These are phyloP conservation scores for Furcula furcula DNA, from an alignment of 2,888 invertebrate genomes.

Conservation along the genomic window DNA sequence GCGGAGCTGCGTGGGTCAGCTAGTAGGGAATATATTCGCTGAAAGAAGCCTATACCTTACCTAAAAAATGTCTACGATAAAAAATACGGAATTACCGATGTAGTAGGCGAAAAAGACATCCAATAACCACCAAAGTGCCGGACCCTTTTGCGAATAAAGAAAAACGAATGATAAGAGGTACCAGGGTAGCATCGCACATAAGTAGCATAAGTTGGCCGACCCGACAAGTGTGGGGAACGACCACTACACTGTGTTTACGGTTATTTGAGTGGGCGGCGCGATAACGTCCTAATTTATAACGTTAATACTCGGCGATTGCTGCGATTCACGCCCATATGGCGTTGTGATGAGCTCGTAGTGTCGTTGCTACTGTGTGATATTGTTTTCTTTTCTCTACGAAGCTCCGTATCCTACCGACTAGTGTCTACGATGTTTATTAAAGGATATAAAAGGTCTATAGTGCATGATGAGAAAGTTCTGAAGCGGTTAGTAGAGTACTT, in stretches of 20 bases:
- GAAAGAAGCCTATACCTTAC: too few relatives aligned
- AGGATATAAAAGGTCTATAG: background rate
- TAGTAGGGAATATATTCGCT: too few relatives aligned
- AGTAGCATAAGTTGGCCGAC: slow-evolving; percentile 44
- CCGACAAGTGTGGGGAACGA: slow-evolving; percentile 66
- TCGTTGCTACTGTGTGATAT: background rate
- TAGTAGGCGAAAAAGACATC: background rate
- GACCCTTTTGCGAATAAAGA: slow-evolving; percentile 36
- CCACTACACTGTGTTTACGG: slow-evolving; percentile 64
- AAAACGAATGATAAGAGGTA: slow-evolving; percentile 43
- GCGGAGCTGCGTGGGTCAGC: too few relatives aligned
- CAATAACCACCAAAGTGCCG: slow-evolving; percentile 21
- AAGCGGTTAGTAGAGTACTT: background rate
- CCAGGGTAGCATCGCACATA: slow-evolving; percentile 7
- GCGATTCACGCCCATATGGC: slow-evolving; percentile 45
- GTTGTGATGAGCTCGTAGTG: slow-evolving; percentile 11
- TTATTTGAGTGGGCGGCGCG: slow-evolving; percentile 72
- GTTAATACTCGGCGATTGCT: slow-evolving; percentile 59
- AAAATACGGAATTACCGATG: too few relatives aligned
- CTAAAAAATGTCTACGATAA: too few relatives aligned
- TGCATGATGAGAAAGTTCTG: background rate
- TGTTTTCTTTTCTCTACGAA: background rate
- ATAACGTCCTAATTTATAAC: slow-evolving; percentile 79
- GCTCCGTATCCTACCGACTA: too few relatives aligned
- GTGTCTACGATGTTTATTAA: background rate